Base-by-base conservation (phyloP, 2,888 invertebrate species). In the Drosophila formosana region DNA sequence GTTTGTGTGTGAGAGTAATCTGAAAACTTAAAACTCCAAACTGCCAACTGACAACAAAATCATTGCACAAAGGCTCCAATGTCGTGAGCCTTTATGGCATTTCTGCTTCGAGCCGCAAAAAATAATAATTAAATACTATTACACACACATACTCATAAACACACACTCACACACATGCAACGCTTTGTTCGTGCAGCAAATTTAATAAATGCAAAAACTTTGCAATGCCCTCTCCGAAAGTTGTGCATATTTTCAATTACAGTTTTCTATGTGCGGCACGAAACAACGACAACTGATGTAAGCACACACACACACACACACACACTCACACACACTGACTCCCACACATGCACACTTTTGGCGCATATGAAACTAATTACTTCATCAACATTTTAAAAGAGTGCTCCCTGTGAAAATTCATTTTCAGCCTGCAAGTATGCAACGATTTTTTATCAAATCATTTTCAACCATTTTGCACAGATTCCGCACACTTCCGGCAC, bases 141-240 rank as follows among this genome's bases (percentile, higher is more conserved):
- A n/a, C 25, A 37, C 55, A 39, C 46, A 62, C 51, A 55, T 53
- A 60, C n/a, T 28, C 41, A 62, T 32, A 41, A 39, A 39, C 18
- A 49, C 55, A 37, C 25, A 49, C 13, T 53, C 43, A 50, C 47
- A 64, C 32, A 43, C 28, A 61, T 46, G 23, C 41, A 9, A 43
- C n/a, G n/a, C 46, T 26, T 45, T 56, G 55, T 49, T 66, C 53
- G 64, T 75, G 75, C 32, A 56, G 70, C 37, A 82, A 82, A 88
- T 85, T 88, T 86, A 86, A 85, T 86, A 85, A 86, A 85, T 75
- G 73, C 53, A 64, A 80, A 85, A 85, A 85, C 65, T 88, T 82
- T 62, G 76, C 80, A 80, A 76, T 83, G 67, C 73, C 64, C 75
- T 67, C 28, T 52, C 52, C 70, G 58, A 71, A 78, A 83, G 79